Evolutionary conservation across 2,113 vertebrate genomes (phyloP).

Genomic region (Eretmochelys imbricata): DNA sequence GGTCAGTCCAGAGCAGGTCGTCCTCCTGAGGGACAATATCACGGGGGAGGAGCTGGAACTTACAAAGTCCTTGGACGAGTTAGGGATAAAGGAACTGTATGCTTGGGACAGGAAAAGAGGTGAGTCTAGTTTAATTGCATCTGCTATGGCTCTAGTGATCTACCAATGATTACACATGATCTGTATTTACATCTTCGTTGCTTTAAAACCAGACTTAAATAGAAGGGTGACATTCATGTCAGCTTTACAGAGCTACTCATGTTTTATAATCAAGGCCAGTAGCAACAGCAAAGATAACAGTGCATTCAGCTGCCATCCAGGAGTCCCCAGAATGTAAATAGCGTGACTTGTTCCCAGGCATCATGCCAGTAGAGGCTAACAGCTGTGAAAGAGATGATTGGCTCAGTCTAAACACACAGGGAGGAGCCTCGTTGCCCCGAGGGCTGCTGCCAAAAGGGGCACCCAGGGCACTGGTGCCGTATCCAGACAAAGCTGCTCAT

Average conservation of each 20-base stretch:
- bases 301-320: background rate
- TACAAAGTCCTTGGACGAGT: constrained; percentile 87
- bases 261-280: background rate
- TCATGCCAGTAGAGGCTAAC: constrained; percentile 22
- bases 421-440: constrained; percentile 35
- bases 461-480: accelerated
- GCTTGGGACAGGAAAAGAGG: constrained; percentile 91
- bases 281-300: background rate
- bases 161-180: background rate
- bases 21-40: constrained; percentile 87
- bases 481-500: background rate
- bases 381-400: background rate
- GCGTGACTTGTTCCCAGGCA: background rate
- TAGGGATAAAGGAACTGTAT: constrained; percentile 93
- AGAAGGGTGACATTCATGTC: background rate
- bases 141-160: background rate
- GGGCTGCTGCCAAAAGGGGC: background rate
- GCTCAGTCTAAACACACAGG: background rate
- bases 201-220: background rate
- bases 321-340: background rate
- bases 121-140: constrained; percentile 60
- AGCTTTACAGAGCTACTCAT: accelerated
- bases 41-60: constrained; percentile 89
- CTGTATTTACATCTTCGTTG: accelerated
- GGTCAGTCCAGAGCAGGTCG: constrained; percentile 86